Conservation (phyloP, 2,888 invertebrate species). For the Cephus spinipes region DNA sequence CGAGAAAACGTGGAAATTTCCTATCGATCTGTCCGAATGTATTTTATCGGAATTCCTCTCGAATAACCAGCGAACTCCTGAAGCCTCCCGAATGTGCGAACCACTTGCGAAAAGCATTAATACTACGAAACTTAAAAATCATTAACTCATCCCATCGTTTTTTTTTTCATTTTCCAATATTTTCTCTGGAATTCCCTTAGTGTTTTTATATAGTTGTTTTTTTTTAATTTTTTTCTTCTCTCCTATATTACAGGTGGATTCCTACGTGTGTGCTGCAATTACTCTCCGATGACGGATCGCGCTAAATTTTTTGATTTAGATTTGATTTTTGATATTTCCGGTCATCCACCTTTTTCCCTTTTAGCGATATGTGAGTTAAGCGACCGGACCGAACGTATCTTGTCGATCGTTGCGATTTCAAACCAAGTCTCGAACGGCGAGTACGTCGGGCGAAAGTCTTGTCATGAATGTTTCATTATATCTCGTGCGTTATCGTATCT, state of each 20-base stretch:
- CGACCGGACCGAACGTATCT: background rate
- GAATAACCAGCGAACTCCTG: background rate
- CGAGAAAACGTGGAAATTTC: background rate
- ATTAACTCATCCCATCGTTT: background rate
- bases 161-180: background rate
- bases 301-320: background rate
- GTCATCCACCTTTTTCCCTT: background rate
- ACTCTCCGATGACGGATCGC: background rate
- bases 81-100: background rate
- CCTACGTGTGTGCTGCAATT: slow-evolving; percentile 11
- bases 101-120: background rate
- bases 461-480: background rate
- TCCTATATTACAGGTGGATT: slow-evolving; percentile 19
- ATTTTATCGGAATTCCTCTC: background rate
- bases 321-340: background rate
- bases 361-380: background rate
- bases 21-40: background rate
- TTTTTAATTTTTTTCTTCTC: slow-evolving; percentile 11
- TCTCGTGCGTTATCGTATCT: background rate
- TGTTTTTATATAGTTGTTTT: slow-evolving; percentile 11
- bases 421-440: background rate
- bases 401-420: background rate
- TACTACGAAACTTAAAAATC: background rate
- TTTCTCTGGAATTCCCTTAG: background rate
- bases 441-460: background rate